These are phyloP conservation scores for Periplaneta americana DNA, from an alignment of 1,140 invertebrate species.

Conservation along the genomic window DNA sequence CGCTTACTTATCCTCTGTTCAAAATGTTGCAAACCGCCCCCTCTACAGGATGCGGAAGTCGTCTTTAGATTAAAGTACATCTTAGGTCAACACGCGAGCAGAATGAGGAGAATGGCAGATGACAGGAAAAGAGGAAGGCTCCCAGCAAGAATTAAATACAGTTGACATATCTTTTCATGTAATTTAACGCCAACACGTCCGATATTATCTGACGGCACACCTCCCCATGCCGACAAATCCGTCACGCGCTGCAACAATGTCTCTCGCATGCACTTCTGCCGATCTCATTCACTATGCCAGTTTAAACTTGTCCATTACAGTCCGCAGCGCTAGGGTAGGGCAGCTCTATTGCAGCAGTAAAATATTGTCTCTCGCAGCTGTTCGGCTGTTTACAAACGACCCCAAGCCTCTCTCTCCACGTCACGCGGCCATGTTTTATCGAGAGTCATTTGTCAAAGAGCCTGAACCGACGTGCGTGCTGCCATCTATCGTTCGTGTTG, in stretches of 20 bases:
- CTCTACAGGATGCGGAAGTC: too few species aligned
- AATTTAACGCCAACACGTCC: not conserved
- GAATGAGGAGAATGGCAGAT: too few species aligned
- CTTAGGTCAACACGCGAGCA: too few species aligned
- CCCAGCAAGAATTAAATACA: too few species aligned
- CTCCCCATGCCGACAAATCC: not conserved
- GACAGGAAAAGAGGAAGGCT: too few species aligned
- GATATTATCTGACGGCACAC: not conserved
- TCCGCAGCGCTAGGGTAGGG: not conserved
- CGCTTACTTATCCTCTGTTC: too few species aligned
- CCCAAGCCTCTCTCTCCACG: not conserved
- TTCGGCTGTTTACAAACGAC: not conserved
- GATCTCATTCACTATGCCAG: not conserved
- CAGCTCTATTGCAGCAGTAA: not conserved
- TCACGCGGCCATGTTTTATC: conserved; percentile 8
- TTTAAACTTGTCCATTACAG: not conserved
- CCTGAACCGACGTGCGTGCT: not conserved
- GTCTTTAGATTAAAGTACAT: too few species aligned
- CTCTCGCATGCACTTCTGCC: too few species aligned
- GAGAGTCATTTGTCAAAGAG: conserved; percentile 9
- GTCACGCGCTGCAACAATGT: not conserved
- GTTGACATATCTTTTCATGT: too few species aligned
- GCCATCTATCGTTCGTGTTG: not conserved
- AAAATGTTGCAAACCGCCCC: too few species aligned
- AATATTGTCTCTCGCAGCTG: conserved; percentile 8